phyloP scores from a whole-genome alignment of 2,888 invertebrate genomes.

The Celastrina argiolus region DNA sequence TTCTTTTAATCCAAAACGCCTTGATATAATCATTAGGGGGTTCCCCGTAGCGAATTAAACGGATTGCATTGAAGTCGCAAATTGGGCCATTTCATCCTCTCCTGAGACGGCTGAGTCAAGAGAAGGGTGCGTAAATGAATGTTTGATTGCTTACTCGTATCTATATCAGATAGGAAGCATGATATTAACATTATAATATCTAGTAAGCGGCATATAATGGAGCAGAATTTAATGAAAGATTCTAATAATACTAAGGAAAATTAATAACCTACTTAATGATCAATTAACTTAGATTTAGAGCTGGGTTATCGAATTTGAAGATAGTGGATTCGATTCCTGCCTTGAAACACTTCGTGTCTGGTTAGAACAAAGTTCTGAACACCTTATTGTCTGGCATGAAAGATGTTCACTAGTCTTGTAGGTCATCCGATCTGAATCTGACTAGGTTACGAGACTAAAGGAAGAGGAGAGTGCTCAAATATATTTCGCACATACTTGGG shows the following conservation, averaged over 20 bases:
- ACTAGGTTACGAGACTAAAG: no score
- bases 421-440: no score
- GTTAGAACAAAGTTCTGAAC: no score
- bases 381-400: no score
- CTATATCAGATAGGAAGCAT: slow-evolving; percentile 35
- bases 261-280: background rate
- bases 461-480: no score
- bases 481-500: no score
- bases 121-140: slow-evolving; percentile 42
- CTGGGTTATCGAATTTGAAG: no score
- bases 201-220: slow-evolving; percentile 22
- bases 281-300: no score
- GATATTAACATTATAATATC: background rate
- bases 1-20: slow-evolving; percentile 75
- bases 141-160: slow-evolving; percentile 53
- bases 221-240: background rate
- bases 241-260: background rate
- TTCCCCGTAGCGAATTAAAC: slow-evolving; percentile 72
- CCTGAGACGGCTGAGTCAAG: slow-evolving; percentile 53
- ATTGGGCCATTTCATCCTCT: slow-evolving; percentile 72
- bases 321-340: no score
- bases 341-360: no score
- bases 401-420: no score
- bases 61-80: slow-evolving; percentile 74
- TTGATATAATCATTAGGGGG: slow-evolving; percentile 70